Conservation (phyloP, 2,113 vertebrate genomes). For the Thryonomys swinderianus region DNA sequence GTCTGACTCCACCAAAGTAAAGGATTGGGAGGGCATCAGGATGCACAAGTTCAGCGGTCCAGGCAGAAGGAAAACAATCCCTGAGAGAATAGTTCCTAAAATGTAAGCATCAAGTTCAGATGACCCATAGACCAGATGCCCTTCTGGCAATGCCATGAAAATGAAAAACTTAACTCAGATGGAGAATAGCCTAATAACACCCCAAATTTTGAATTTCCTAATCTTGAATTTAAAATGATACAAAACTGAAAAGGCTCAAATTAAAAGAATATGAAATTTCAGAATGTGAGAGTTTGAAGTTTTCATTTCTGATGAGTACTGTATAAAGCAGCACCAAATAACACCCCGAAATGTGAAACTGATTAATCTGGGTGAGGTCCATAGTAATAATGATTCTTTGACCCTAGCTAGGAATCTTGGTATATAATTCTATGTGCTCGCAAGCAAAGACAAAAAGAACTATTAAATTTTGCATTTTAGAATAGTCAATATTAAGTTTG, state of each 20-base stretch:
- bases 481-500: neutral
- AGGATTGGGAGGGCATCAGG: neutral
- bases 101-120: slow-evolving; percentile 28
- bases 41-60: neutral
- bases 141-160: neutral
- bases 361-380: neutral
- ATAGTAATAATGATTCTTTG: neutral
- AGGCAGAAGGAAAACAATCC: neutral
- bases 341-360: neutral
- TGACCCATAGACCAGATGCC: neutral
- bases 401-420: neutral
- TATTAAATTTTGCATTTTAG: slow-evolving; percentile 8
- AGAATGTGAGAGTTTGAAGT: neutral
- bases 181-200: neutral
- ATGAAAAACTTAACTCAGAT: neutral
- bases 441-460: neutral
- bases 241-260: slow-evolving; percentile 25
- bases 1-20: neutral
- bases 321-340: neutral
- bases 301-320: slow-evolving; percentile 25
- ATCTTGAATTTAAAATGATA: slow-evolving; percentile 26
- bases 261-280: slow-evolving; percentile 19
- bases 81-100: neutral
- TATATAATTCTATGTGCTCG: neutral
- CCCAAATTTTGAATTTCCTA: slow-evolving; percentile 32